Conservation (phyloP, 2,888 invertebrate species). For the Trachelus tabidus region DNA sequence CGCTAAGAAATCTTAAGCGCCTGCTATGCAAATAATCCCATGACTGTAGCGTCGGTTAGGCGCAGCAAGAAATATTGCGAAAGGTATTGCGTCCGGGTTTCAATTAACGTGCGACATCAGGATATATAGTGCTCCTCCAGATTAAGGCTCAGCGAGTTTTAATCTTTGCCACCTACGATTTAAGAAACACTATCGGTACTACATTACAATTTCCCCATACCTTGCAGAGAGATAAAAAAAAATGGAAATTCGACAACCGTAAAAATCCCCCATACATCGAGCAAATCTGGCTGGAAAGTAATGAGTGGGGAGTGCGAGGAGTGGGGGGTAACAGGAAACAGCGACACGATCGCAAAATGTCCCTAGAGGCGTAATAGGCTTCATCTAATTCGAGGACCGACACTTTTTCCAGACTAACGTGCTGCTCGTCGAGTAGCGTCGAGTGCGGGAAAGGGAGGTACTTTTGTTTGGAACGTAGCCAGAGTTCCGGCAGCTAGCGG, state of each 20-base stretch:
- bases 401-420: neutral
- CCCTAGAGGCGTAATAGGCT: neutral
- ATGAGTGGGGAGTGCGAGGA: neutral
- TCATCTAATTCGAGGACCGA: neutral
- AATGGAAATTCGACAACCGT: neutral
- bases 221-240: neutral
- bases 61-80: slow-evolving; percentile 1
- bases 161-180: neutral
- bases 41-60: slow-evolving; percentile 3
- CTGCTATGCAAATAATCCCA: slow-evolving; percentile 53
- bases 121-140: neutral
- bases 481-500: slow-evolving; percentile 28
- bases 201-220: neutral
- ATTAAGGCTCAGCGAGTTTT: neutral
- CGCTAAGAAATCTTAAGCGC: slow-evolving; percentile 53
- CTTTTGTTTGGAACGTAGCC: slow-evolving; percentile 41
- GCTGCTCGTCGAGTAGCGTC: neutral
- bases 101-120: neutral
- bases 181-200: neutral
- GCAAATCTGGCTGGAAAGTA: neutral
- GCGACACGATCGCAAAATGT: neutral
- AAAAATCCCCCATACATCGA: neutral
- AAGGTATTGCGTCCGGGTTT: neutral
- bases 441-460: slow-evolving; percentile 30
- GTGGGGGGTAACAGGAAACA: neutral